These are phyloP conservation scores for Zoanthus gigantus DNA, from an alignment of 92 coral and sea anemone genomes.

Conservation along the genomic window DNA sequence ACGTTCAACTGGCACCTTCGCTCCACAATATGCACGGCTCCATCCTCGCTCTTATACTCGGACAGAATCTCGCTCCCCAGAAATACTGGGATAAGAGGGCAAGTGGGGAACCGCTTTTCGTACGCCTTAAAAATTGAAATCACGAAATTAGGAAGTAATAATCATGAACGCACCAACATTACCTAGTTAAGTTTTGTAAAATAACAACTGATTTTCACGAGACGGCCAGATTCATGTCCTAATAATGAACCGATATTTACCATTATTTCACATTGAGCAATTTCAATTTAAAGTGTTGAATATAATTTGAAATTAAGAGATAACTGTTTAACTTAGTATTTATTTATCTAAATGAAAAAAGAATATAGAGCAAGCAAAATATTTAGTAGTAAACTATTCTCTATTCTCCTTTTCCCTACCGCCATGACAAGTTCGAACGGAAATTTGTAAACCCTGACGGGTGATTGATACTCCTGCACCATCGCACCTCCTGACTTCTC, in stretches of 20 bases:
- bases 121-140: slow-evolving; percentile 75
- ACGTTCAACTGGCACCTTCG: slow-evolving; percentile 92
- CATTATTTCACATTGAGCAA: not conserved
- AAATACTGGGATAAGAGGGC: slow-evolving; percentile 94
- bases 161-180: not conserved
- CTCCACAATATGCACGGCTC: slow-evolving; percentile 88
- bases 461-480: slow-evolving; percentile 99
- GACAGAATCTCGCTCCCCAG: slow-evolving; percentile 94
- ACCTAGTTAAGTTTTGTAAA: not conserved
- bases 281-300: not conserved
- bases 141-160: not conserved
- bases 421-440: slow-evolving; percentile 99
- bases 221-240: not conserved
- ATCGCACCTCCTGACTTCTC: slow-evolving; percentile 48
- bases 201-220: not conserved
- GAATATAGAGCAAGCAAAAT: not conserved
- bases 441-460: slow-evolving; percentile 97
- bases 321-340: not conserved
- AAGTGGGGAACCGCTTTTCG: slow-evolving; percentile 98
- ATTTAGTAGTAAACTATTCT: slow-evolving; percentile 15
- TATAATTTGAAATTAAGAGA: not conserved
- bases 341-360: not conserved
- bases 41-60: slow-evolving; percentile 97
- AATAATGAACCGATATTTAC: not conserved
- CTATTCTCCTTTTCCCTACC: slow-evolving; percentile 70